Evolutionary conservation across 2,888 invertebrate species (phyloP), one percentile per base, ranked within the genome.

Genomic region (Drosophila mayaguana): DNA sequence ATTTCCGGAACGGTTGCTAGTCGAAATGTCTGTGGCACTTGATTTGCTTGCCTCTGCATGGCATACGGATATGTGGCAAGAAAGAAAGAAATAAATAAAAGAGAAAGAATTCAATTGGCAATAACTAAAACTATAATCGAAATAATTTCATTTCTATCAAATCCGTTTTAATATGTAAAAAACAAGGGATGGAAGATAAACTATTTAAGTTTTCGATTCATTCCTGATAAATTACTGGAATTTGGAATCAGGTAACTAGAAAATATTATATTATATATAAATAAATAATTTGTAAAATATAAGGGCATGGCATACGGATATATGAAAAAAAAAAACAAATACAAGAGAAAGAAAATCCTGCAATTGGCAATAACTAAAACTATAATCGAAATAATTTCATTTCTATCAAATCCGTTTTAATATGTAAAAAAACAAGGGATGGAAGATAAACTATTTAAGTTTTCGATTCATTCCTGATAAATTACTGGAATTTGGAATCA

Each of bases 1-100:
- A 88, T 86, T 86, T 86, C 85, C 88, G 69, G 72, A 50, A 53
- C 54, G 43, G 50, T 38, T 40, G 67, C n/a, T 56, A 70, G 72
- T 57, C 56, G 42, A 75, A 78, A 65, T 60, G 78, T 59, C 70
- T 65, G 42, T 53, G 55, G 46, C 34, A 36, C 54, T 57, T 50
- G 46, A 57, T 59, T 54, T 45, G 53, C 43, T 50, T 59, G 60
- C 63, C 60, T 73, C 25, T 60, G 62, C 53, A 54, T 61, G 62
- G 59, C 50, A 28, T 55, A 57, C n/a, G 43, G 36, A 28, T 50
- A 64, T 62, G 42, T 70, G 45, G 25, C 2, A 34, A 38, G 22
- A 22, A 25, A 6, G 1, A 22, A 11, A 28, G 7, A 28, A 28
- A 28, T n/a, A 28, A 28, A 28, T 28, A 28, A 16, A 14, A 36